Base-by-base conservation (phyloP, 2,888 invertebrate species). In the Ormyrus thymus region DNA sequence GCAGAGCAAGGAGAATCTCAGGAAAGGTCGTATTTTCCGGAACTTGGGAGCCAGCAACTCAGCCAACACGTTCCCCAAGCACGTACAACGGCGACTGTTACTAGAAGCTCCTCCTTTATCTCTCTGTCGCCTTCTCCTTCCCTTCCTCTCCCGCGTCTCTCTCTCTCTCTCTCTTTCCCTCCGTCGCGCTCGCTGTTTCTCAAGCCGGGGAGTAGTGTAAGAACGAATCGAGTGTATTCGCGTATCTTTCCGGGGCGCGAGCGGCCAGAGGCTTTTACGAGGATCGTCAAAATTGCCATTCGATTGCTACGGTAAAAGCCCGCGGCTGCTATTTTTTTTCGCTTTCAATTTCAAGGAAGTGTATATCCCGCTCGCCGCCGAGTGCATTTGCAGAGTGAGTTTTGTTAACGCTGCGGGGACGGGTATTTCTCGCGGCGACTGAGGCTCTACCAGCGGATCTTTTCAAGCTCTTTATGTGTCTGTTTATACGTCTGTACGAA, bases 211-310 rank as follows among this genome's bases (percentile, higher is more conserved):
- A 29, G 29, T 3, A 58, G 56, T 10, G 55, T 50, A 55, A 13
- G 7, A 64, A 68, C 53, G 58, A 48, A 51, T 56, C 53, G 51
- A 48, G 15, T 55, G 56, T 51, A 62, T 55, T 74, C 65, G 65
- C 65, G 43, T 59, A 61, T 66, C 58, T 53, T 58, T 43, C 50
- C 15, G 10, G n/a, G 10, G 13, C n/a, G 68, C 7, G 48, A 48
- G 29, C 51, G 59, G 15, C 29, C 29, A 29, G 29, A 4, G 29
- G 29, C 70, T 76, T 70, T 70, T 76, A 76, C 59, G 70, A 70
- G 76, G 45, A 76, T 76, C 71, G 59, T 71, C 59, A 76, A 50
- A 70, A 76, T 71, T 64, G 71, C 65, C 51, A 55, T 76, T 76
- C 58, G 45, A 76, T 70, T 56, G 70, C 10, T 53, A 59, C 9